Evolutionary conservation across 2,797 vertebrate species (phyloP), one percentile per base, ranked within the genome.

Genomic region (Anisognathus igniventris): DNA sequence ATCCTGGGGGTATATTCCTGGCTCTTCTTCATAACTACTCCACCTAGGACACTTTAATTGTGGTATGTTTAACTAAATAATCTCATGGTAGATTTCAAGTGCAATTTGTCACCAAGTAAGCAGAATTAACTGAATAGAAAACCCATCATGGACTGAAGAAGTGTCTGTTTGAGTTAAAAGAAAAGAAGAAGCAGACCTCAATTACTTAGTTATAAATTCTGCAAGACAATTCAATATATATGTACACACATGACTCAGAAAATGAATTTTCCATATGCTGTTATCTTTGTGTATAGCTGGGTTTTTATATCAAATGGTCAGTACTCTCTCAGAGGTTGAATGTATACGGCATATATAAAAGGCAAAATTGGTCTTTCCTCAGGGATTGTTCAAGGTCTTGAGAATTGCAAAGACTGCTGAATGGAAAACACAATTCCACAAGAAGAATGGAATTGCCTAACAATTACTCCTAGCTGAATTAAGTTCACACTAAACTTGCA

Each of bases 41-140:
- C 66, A 35, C 77, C 25, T 66, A 88, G 73, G 40, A 90, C 64
- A 86, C 40, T 51, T 50, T 58, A 42, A 60, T 27, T 87, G 42
- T 83, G 39, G 39, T 77, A 72, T 83, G 79, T 95, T 95, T 97
- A 92, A 97, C 95, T 96, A 82, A 88, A 79, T 93, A 96, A 97
- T 81, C 48, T 48, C 9, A 21, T 87, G 78, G 83, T 65, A 88
- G 54, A 87, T 91, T 95, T 92, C 80, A 95, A 87, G 89, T 87
- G 48, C 88, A 92, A 93, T 86, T 92, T 90, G 51, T 62, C 77
- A 70, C 25, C 89, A 78, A 74, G 42, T 14, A 96, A 83, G 82
- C 42, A 83, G 56, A 91, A 94, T 75, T 94, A 93, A 86, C 65
- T 90, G 73, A 96, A 77, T 67, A 93, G 35, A 93, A 97, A 97